phyloP scores from a whole-genome alignment of 2,797 vertebrate genomes.

The Pseudotriccus pelzelni region DNA sequence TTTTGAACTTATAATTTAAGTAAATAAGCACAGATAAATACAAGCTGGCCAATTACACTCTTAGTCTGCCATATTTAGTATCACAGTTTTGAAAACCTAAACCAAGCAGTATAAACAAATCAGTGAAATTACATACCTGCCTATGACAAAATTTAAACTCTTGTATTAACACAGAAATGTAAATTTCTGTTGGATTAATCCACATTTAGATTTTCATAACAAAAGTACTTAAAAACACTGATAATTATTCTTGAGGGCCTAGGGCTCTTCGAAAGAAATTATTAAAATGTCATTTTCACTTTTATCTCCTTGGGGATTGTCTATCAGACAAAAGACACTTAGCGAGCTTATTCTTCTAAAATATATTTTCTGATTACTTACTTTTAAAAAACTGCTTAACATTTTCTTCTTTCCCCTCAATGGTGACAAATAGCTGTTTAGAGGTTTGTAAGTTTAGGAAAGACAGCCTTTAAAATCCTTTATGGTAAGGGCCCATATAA shows the following conservation, averaged over 20 bases:
- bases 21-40: neutral
- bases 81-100: neutral
- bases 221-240: neutral
- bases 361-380: neutral
- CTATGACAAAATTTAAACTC: neutral
- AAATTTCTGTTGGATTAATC: neutral
- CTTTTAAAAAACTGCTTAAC: neutral
- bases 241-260: neutral
- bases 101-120: neutral
- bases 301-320: neutral
- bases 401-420: neutral
- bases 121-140: neutral
- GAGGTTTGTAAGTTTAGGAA: neutral
- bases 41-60: neutral
- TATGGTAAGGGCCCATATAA: neutral
- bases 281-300: conserved; percentile 13
- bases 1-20: neutral
- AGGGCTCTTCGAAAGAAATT: neutral
- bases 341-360: neutral
- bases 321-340: neutral
- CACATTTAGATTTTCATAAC: neutral
- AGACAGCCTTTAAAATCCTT: neutral
- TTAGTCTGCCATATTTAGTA: neutral
- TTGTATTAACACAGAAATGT: neutral
- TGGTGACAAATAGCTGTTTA: neutral